These are phyloP conservation scores for Lepus oiostolus DNA, from an alignment of 2,797 vertebrate genomes.

Conservation along the genomic window DNA sequence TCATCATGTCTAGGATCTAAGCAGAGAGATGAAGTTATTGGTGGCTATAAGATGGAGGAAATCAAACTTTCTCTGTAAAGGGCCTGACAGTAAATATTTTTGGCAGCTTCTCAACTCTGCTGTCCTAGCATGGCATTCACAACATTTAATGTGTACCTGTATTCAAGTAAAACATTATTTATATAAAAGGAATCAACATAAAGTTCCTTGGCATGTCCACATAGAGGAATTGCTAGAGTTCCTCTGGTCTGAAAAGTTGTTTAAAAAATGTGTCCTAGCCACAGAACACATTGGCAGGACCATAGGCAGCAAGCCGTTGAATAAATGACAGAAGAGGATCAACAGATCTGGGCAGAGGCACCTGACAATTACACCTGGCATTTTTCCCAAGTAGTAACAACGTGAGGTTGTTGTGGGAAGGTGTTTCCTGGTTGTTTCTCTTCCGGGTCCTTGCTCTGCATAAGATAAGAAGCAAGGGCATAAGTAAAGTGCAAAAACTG, in stretches of 20 bases:
- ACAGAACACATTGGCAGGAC: background rate
- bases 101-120: background rate
- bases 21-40: background rate
- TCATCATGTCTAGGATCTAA: background rate
- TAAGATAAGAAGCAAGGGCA: too few species aligned
- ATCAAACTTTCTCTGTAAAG: background rate
- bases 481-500: too few species aligned
- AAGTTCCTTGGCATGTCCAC: background rate
- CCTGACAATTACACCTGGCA: background rate
- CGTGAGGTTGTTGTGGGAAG: too few species aligned
- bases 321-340: background rate
- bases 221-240: background rate
- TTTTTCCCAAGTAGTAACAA: background rate
- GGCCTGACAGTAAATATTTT: conserved; percentile 4
- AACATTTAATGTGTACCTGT: background rate
- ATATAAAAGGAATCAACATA: conserved; percentile 46
- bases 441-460: too few species aligned
- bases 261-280: background rate
- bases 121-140: background rate
- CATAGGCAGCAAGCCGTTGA: background rate
- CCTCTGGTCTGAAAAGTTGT: background rate
- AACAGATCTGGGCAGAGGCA: background rate
- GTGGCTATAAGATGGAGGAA: background rate
- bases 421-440: too few species aligned
- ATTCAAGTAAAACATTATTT: conserved; percentile 61